Percentiles rank a stretch among this genome's conserved stretches.
phyloP scores from a whole-genome alignment of 2,888 invertebrate species.

The Mamestra brassicae region DNA sequence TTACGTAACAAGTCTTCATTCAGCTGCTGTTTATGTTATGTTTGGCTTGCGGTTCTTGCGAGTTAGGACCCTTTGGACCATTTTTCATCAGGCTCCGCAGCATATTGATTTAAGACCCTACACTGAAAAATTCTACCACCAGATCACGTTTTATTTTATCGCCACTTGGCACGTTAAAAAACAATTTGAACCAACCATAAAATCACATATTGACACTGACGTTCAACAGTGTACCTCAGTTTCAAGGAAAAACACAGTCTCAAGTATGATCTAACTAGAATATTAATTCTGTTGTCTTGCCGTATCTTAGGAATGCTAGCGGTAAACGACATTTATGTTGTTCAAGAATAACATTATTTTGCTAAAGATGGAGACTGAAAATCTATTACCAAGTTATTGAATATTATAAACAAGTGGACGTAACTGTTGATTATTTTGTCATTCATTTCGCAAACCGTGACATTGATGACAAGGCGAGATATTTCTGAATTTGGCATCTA shows the following conservation, averaged over 20 bases:
- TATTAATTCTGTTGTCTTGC: conserved; percentile 20
- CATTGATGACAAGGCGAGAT: conserved; percentile 55
- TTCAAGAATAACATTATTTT: conserved; percentile 28
- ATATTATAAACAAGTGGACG: conserved; percentile 16
- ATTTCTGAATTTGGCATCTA: conserved; percentile 54
- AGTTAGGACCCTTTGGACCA: not conserved
- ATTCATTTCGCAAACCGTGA: conserved; percentile 36
- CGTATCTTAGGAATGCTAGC: conserved; percentile 18
- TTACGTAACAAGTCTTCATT: not conserved
- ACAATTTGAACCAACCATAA: not conserved
- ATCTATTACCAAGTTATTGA: conserved; percentile 16
- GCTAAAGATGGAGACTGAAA: not conserved
- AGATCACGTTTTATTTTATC: not conserved
- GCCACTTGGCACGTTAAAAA: fast-evolving
- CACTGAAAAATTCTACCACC: not conserved
- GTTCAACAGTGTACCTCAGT: not conserved
- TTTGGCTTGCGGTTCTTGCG: not conserved
- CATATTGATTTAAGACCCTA: not conserved
- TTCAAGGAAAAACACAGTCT: conserved; percentile 11
- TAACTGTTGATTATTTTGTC: conserved; percentile 8
- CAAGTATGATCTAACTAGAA: conserved; percentile 24
- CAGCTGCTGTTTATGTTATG: not conserved
- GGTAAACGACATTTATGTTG: conserved; percentile 24
- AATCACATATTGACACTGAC: not conserved
- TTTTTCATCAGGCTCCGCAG: not conserved